Evolutionary conservation across 2,113 vertebrate genomes (phyloP).

Genomic region (Himantopus leucocephalus): DNA sequence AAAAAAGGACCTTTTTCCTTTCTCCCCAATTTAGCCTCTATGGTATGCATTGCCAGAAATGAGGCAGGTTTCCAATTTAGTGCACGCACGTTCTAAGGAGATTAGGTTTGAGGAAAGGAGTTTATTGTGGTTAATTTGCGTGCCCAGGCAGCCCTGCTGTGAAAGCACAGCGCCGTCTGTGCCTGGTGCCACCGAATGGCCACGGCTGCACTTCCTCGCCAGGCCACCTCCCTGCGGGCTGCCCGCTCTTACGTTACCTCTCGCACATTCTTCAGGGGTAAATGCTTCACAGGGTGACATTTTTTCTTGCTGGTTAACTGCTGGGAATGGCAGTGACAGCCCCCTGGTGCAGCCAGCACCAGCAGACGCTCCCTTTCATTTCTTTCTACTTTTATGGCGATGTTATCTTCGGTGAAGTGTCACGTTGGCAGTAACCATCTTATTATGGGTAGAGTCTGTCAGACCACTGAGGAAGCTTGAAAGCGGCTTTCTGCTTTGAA

Average conservation of each 20-base stretch:
- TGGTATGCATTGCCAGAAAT: background rate
- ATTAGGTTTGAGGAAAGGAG: background rate
- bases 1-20: background rate
- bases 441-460: background rate
- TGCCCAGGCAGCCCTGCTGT: background rate
- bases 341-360: background rate
- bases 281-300: background rate
- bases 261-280: background rate
- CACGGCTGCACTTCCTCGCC: accelerated
- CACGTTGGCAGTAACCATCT: accelerated
- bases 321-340: background rate
- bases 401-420: background rate
- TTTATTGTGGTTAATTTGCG: background rate
- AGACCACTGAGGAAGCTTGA: background rate
- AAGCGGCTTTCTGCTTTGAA: background rate
- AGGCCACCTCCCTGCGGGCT: accelerated
- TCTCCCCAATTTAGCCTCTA: background rate
- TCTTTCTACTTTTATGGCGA: accelerated
- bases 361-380: background rate
- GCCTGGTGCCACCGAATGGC: background rate
- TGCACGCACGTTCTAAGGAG: accelerated
- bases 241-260: accelerated
- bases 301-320: background rate
- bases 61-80: background rate
- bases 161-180: accelerated